A percentile compares a stretch with the other conserved stretches of the same genome.
Evolutionary conservation across 2,888 invertebrate species (phyloP).

Genomic region (Cactoblastis cactorum): DNA sequence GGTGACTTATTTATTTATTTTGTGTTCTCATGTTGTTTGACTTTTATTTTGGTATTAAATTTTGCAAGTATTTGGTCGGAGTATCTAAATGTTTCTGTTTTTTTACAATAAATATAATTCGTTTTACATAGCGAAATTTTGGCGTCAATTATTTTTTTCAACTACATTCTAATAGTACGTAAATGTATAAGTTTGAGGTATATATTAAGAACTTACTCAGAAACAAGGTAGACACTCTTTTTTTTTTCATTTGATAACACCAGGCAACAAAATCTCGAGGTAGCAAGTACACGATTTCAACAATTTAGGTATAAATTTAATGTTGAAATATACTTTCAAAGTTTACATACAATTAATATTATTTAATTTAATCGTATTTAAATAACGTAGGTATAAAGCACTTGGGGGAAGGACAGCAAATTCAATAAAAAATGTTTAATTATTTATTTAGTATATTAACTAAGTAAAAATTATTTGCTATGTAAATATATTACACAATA

Average conservation of each 20-base stretch:
- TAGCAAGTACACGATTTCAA: conserved; percentile 61
- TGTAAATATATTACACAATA: conserved; percentile 78
- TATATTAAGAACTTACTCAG: conserved; percentile 24
- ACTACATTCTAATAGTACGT: conserved; percentile 29
- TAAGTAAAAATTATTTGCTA: conserved; percentile 79
- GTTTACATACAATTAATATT: conserved; percentile 73
- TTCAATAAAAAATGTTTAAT: conserved; percentile 78
- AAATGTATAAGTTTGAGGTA: conserved; percentile 25
- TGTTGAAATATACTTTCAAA: conserved; percentile 72
- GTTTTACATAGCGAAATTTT: conserved; percentile 31
- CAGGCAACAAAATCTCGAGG: conserved; percentile 63
- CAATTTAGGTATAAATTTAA: conserved; percentile 70
- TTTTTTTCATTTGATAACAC: conserved; percentile 27
- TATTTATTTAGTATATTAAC: conserved; percentile 77
- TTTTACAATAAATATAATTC: conserved; percentile 3
- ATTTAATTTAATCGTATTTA: conserved; percentile 75
- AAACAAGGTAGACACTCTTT: conserved; percentile 31
- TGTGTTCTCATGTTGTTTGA: neutral
- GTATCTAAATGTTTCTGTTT: conserved; percentile 6
- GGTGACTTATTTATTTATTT: conserved; percentile 21
- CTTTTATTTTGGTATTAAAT: neutral
- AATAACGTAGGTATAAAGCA: conserved; percentile 80
- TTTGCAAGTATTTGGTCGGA: neutral
- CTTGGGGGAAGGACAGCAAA: conserved; percentile 81
- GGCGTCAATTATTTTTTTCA: conserved; percentile 26